These are phyloP conservation scores for Harpegnathos saltator DNA, from an alignment of 1,140 invertebrate species.

Conservation along the genomic window DNA sequence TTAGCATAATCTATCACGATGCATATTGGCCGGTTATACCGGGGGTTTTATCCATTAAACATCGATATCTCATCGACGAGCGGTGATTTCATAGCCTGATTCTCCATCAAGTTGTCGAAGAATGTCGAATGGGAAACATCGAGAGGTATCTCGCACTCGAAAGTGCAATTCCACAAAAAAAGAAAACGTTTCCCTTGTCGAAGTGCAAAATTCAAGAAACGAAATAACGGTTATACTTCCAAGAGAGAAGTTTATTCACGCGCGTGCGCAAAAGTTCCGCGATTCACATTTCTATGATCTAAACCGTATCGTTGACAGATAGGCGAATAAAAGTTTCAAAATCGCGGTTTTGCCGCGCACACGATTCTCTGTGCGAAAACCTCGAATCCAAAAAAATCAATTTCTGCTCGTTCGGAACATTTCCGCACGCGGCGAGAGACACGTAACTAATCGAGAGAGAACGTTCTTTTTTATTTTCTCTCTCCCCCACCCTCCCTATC, in stretches of 20 bases:
- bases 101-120: not conserved
- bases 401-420: too few relatives aligned
- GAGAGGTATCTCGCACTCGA: too few relatives aligned
- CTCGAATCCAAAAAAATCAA: too few relatives aligned
- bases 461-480: too few relatives aligned
- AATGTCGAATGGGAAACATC: not conserved
- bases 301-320: not conserved
- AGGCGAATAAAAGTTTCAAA: too few relatives aligned
- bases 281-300: constrained; percentile 4
- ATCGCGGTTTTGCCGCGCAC: too few relatives aligned
- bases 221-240: not conserved
- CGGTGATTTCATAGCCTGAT: too few relatives aligned
- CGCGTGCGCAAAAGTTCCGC: not conserved
- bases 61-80: constrained; percentile 22
- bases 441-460: too few relatives aligned
- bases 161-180: not conserved
- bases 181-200: too few relatives aligned
- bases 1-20: constrained; percentile 42
- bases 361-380: too few relatives aligned
- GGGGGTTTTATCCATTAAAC: constrained; percentile 35
- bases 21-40: constrained; percentile 38
- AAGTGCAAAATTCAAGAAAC: not conserved
- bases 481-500: too few relatives aligned
- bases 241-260: not conserved
- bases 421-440: too few relatives aligned